These are phyloP conservation scores for Odobenus rosmarus DNA, from an alignment of 2,113 vertebrate genomes.

Conservation along the genomic window DNA sequence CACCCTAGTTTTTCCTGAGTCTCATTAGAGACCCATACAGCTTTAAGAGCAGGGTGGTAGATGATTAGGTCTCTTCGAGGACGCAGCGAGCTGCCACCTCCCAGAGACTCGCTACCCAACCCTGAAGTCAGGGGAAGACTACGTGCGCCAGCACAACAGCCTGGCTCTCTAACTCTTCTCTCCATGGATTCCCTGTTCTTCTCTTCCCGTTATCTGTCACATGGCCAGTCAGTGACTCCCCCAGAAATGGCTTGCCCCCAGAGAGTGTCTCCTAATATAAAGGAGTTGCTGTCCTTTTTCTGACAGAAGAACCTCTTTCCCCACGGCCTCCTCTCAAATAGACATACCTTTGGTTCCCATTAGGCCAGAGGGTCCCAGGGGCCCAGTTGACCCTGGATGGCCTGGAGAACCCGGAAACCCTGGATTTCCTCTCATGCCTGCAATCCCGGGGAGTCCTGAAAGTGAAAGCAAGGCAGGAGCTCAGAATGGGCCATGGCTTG, in stretches of 20 bases:
- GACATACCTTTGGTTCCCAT: conserved; percentile 90
- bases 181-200: not conserved
- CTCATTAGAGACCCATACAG: not conserved
- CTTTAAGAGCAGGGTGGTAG: not conserved
- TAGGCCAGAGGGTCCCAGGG: conserved; percentile 83
- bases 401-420: conserved; percentile 90
- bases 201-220: conserved; percentile 3
- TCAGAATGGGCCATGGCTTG: not conserved
- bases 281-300: not conserved
- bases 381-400: conserved; percentile 86
- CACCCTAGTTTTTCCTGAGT: not conserved
- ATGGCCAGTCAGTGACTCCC: not conserved
- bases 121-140: not conserved
- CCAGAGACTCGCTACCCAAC: not conserved
- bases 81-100: conserved; percentile 20
- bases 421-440: conserved; percentile 86
- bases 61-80: not conserved
- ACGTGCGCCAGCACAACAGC: not conserved
- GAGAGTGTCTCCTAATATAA: not conserved
- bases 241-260: not conserved
- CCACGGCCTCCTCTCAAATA: not conserved
- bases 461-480: not conserved
- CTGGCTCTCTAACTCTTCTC: not conserved
- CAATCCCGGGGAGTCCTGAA: conserved; percentile 89
- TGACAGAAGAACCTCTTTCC: not conserved